phyloP scores from a whole-genome alignment of 1,140 invertebrate species.

The Mamestra configurata region DNA sequence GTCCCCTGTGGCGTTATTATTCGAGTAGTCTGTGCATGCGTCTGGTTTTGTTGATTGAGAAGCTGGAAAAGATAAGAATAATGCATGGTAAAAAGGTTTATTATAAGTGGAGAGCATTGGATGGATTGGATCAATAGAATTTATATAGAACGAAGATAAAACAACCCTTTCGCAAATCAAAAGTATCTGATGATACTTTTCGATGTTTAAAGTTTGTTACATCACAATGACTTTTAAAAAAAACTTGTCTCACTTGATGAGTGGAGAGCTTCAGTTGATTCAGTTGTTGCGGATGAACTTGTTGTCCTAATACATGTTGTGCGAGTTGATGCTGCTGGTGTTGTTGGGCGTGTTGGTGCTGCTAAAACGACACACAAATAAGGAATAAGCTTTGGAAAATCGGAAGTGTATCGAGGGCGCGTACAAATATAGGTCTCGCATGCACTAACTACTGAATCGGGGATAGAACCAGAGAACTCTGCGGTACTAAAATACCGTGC shows the following conservation, averaged over 20 bases:
- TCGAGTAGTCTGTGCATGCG: conserved; percentile 65
- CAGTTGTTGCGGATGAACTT: conserved; percentile 73
- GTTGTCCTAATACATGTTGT: conserved; percentile 72
- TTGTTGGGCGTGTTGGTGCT: conserved; percentile 66
- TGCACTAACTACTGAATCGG: background rate
- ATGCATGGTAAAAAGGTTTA: too few relatives aligned
- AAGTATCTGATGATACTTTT: too few relatives aligned
- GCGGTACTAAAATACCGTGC: background rate
- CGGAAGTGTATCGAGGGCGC: background rate
- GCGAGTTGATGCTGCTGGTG: conserved; percentile 75
- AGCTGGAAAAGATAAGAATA: conserved; percentile 66
- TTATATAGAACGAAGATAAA: too few relatives aligned
- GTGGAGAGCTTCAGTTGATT: conserved; percentile 77
- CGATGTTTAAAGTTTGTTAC: too few relatives aligned
- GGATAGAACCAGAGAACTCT: background rate
- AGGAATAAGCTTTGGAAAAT: background rate
- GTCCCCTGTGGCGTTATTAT: conserved; percentile 82
- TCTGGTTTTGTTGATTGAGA: conserved; percentile 74
- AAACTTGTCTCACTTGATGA: conserved; percentile 70
- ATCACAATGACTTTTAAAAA: background rate
- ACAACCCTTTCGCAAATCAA: too few relatives aligned
- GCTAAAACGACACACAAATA: conserved; percentile 45
- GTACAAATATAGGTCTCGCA: background rate
- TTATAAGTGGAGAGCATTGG: too few relatives aligned
- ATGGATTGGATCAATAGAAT: too few relatives aligned